Conservation (phyloP, 2,113 vertebrate species). For the Anarrhichthys ocellatus region DNA sequence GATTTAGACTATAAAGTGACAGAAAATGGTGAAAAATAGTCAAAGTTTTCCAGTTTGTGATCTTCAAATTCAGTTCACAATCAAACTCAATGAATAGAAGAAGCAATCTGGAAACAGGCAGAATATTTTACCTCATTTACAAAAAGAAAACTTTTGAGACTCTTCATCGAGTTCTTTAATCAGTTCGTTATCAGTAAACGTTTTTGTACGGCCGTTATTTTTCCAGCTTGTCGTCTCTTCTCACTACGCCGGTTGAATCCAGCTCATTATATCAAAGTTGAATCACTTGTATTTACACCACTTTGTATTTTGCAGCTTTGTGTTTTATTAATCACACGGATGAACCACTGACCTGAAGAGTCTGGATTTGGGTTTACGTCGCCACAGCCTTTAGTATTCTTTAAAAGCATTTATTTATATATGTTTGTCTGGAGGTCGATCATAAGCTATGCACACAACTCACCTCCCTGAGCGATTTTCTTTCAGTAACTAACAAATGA, state of each 20-base stretch:
- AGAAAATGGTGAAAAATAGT: not conserved
- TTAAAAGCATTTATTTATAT: conserved; percentile 66
- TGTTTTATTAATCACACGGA: conserved; percentile 53
- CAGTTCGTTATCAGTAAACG: not conserved
- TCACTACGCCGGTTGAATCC: not conserved
- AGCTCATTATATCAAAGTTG: not conserved
- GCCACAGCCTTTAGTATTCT: conserved; percentile 32
- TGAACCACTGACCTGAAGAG: conserved; percentile 67
- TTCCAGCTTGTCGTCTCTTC: not conserved
- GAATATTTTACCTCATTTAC: not conserved
- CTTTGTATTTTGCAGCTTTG: conserved; percentile 2
- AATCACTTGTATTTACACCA: conserved; percentile 17
- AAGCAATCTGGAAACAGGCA: not conserved
- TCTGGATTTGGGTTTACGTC: conserved; percentile 48
- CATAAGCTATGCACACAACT: conserved; percentile 78
- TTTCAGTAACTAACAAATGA: conserved; percentile 63
- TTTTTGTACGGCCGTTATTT: not conserved
- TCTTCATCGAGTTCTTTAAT: not conserved
- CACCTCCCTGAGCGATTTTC: conserved; percentile 48
- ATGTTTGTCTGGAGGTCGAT: conserved; percentile 50
- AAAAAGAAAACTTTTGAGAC: conserved; percentile 8
- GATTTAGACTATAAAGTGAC: not conserved
- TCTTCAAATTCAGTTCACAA: not conserved
- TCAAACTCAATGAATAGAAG: not conserved
- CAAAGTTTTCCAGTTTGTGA: not conserved